Conservation (phyloP, 2,888 invertebrate species). For the Sylvicola fuscatus region DNA sequence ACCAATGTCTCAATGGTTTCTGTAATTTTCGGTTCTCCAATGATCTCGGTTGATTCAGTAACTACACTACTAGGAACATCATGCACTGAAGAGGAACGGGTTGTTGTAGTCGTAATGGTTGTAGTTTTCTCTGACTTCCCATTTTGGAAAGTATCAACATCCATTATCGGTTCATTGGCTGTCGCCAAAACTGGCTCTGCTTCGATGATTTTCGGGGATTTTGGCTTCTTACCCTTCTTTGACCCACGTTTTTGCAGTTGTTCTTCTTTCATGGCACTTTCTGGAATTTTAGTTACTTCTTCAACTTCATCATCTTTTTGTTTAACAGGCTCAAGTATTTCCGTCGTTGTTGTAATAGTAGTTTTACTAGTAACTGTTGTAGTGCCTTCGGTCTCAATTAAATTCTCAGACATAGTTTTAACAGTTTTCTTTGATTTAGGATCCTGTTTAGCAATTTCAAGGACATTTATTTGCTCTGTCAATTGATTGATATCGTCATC, state of each 20-base stretch:
- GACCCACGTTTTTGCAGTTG: conserved; percentile 5
- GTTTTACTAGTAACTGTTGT: conserved; percentile 15
- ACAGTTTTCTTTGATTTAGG: conserved; percentile 22
- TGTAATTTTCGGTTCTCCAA: too few relatives aligned
- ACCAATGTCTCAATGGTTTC: too few relatives aligned
- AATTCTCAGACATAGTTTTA: conserved; percentile 19
- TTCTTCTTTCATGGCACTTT: too few relatives aligned
- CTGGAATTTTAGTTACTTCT: too few relatives aligned
- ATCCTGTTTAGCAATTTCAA: conserved; percentile 17
- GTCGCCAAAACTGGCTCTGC: not conserved
- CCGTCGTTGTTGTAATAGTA: conserved; percentile 1
- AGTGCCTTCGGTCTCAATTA: conserved; percentile 13
- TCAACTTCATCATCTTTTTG: too few relatives aligned
- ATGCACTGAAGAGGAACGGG: too few relatives aligned
- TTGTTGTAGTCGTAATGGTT: conserved; percentile 6
- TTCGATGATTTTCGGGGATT: not conserved
- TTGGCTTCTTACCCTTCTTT: conserved; percentile 3
- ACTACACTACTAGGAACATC: too few relatives aligned
- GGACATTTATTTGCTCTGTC: conserved; percentile 26
- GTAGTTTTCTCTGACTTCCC: not conserved
- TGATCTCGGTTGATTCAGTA: too few relatives aligned
- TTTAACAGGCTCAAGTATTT: not conserved
- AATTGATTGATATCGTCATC: conserved; percentile 17
- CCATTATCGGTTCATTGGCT: conserved; percentile 1
- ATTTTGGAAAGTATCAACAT: not conserved